Evolutionary conservation across 2,888 invertebrate genomes (phyloP), one percentile per base, ranked within the genome.

Genomic region (Malacosoma neustria): DNA sequence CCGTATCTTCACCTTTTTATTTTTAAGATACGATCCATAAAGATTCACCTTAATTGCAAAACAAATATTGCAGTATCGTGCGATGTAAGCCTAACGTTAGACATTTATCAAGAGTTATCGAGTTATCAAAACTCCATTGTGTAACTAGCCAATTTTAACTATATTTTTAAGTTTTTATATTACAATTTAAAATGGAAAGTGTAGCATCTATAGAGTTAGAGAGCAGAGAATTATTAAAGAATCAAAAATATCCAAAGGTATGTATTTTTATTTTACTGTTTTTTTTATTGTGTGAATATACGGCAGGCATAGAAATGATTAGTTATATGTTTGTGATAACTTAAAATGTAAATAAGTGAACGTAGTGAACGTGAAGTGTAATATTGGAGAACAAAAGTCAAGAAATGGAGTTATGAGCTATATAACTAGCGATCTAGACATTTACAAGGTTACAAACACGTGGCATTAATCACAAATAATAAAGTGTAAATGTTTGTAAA

Each of bases 41-140:
- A 22, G 7, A 9, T 22, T 22, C 5, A 9, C 9, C 4, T 7
- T 5, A 22, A 22, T 5, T 7, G 22, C 22, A 22, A 22, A 22
- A 22, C 9, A 22, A 22, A 22, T 22, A 22, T 22, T 22, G 7
- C 22, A 5, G 4, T 3, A 22, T 22, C 14, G 30, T 29, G 14
- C 35, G 29, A 3, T 35, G 35, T 30, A 30, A 35, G 30, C 11
- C 30, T 37, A 13, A 6, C 33, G 29, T 37, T 31, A 31, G 11
- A 30, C 12, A 22, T 29, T 33, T 37, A 33, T 30, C 33, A 37
- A n/a, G 11, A 30, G 37, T 14, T 33, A 33, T 37, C 37, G 30
- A 14, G 14, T 30, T 36, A 36, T 15, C 36, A 32, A 32, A 32
- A 11, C 35, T 7, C 32, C 29, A 7, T 22, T 22, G 22, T 7